Evolutionary conservation across 2,113 vertebrate species (phyloP).

Genomic region (Cebus imitator): DNA sequence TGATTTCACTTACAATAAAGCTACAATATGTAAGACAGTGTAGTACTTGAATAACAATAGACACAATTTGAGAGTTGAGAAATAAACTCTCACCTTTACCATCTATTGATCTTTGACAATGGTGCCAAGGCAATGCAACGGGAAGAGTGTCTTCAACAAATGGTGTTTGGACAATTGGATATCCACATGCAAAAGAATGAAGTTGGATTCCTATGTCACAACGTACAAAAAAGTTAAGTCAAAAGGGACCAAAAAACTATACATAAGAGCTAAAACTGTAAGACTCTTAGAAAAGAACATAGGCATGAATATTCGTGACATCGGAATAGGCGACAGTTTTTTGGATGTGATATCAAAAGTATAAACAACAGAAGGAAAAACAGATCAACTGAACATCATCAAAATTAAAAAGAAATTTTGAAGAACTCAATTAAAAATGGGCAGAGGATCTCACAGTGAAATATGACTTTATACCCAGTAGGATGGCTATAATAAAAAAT

Average conservation of each 20-base stretch:
- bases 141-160: neutral
- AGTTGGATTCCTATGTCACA: neutral
- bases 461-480: neutral
- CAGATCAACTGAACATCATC: neutral
- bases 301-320: neutral
- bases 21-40: neutral
- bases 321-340: neutral
- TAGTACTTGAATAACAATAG: neutral
- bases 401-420: neutral
- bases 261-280: neutral
- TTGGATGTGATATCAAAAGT: neutral
- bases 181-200: neutral
- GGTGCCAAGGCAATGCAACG: neutral
- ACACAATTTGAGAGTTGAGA: neutral
- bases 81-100: neutral
- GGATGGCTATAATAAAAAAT: neutral
- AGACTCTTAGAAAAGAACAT: neutral
- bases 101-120: neutral
- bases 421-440: conserved; percentile 10
- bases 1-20: neutral
- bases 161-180: neutral
- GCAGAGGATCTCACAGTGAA: neutral
- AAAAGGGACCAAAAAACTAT: neutral
- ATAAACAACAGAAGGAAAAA: neutral
- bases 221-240: neutral